Evolutionary conservation across 2,888 invertebrate genomes (phyloP), one percentile per base, ranked within the genome.

Genomic region (Chaetogeoica ovagalla): DNA sequence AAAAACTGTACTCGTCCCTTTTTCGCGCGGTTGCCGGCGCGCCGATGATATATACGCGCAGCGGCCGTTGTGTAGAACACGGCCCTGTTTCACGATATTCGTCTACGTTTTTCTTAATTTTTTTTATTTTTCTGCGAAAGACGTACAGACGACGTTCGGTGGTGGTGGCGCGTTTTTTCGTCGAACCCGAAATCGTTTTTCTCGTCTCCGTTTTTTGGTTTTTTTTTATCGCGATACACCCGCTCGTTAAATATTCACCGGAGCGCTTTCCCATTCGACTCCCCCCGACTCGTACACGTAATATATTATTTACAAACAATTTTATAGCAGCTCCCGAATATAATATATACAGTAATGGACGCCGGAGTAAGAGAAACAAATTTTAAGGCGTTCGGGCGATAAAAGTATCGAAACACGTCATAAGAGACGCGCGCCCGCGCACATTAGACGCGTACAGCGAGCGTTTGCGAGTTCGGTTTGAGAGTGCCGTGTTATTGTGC

Each of bases 281-380:
- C 63, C 30, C 52, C 52, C 21, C 19, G 62, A 19, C 70, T 79
- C 52, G 63, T 79, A 79, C 70, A 70, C 4, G 30, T 79, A 70
- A 79, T 79, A 79, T 79, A 70, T 79, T 79, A 79, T 79, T 79
- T 79, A 79, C 70, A 63, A 63, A 79, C 77, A 79, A 79, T 79
- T 69, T 70, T 79, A 79, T 79, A 63, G 77, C 69, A 63, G 62
- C 69, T 70, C 63, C 70, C 52, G 43, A 62, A 70, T 70, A 60
- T n/a, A 21, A 43, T 13, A 60, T 23, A 60, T 23, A 59, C 2
- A 79, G 77, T 79, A 79, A 79, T 79, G 62, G 70, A 71, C 63
- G 55, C 3, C 62, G 39, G 19, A 70, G 39, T 55, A 62, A 70
- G 37, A 48, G 37, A 52, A 62, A 65, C 17, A 30, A 39, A 63